Evolutionary conservation across 1,140 invertebrate genomes (phyloP), one percentile per base, ranked within the genome.

Genomic region (Euura saliciscinereae): DNA sequence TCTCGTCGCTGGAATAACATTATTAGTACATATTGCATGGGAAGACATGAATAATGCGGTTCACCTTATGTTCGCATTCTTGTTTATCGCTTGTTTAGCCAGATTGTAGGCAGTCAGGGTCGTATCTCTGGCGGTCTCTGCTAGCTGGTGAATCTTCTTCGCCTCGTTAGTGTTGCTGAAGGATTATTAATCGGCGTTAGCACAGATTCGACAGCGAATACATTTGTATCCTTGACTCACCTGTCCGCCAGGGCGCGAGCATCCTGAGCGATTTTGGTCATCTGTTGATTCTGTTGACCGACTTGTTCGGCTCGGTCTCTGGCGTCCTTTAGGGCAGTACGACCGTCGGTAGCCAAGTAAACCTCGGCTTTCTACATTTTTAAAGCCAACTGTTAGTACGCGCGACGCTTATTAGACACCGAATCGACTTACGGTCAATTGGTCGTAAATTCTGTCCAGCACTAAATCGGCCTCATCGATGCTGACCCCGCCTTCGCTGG

Each of bases 221-320:
- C 3, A n/a, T 59, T 59, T 1, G 28, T 28, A 28, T 64, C 45
- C 66, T 6, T 42, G 79, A 91, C 92, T 73, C 93, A 91, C 86
- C 91, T 88, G 76, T 97, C 94, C 2, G 96, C 95, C 2, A 95
- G 79, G 10, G 91, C 84, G 42, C 97, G 90, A 3, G 97, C 96
- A 82, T 97, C 93, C 72, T 95, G 91, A 0, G 97, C 96, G 66
- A 98, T 95, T 11, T 92, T 89, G 1, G 96, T 96, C 94, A 99
- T 98, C 78, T 95, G 92, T 43, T 94, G 90, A 13, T 95, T 98
- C 80, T 98, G 95, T 76, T 96, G 93, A 5, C 97, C 97, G 84
- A 96, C 96, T 84, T 96, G 92, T 65, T 92, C 90, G 0, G 96
- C 95, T 64, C 95, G 92, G 77, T 94, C 92, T 80, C 92, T 90